Evolutionary conservation across 2,888 invertebrate genomes (phyloP).

Genomic region (Aproaerema taeniolella): DNA sequence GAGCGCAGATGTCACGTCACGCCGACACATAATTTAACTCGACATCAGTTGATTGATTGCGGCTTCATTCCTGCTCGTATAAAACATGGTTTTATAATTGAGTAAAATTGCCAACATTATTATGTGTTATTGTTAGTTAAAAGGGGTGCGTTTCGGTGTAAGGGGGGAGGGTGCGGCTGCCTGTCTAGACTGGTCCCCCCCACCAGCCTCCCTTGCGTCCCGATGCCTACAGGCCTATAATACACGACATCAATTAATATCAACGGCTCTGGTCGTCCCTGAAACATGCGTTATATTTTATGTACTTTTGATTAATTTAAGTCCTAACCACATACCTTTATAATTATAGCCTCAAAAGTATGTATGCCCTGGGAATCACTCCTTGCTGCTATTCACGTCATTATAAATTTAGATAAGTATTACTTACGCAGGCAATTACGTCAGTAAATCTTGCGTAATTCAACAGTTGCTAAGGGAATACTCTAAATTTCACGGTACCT

Average conservation of each 20-base stretch:
- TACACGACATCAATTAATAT: conserved; percentile 47
- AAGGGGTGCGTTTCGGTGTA: conserved; percentile 17
- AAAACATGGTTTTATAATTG: conserved; percentile 10
- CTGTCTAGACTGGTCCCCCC: conserved; percentile 44
- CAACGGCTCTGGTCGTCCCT: conserved; percentile 26
- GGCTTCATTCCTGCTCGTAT: background rate
- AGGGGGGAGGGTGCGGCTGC: conserved; percentile 26
- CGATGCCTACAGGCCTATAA: conserved; percentile 20
- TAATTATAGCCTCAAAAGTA: too few relatives aligned
- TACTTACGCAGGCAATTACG: too few relatives aligned
- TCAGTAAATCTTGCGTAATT: too few relatives aligned
- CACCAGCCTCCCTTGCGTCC: conserved; percentile 20
- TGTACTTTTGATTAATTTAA: conserved; percentile 26
- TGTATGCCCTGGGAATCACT: background rate
- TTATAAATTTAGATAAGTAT: too few relatives aligned
- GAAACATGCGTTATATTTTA: conserved; percentile 25
- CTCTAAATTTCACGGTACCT: too few relatives aligned
- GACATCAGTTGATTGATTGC: conserved; percentile 5
- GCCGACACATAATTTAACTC: background rate
- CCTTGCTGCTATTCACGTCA: too few relatives aligned
- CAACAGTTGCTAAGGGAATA: too few relatives aligned
- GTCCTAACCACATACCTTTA: conserved; percentile 3
- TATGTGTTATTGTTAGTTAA: conserved; percentile 12
- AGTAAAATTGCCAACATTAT: conserved; percentile 15
- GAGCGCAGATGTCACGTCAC: background rate